Conservation (phyloP, 2,888 invertebrate species). For the Hyles lineata region DNA sequence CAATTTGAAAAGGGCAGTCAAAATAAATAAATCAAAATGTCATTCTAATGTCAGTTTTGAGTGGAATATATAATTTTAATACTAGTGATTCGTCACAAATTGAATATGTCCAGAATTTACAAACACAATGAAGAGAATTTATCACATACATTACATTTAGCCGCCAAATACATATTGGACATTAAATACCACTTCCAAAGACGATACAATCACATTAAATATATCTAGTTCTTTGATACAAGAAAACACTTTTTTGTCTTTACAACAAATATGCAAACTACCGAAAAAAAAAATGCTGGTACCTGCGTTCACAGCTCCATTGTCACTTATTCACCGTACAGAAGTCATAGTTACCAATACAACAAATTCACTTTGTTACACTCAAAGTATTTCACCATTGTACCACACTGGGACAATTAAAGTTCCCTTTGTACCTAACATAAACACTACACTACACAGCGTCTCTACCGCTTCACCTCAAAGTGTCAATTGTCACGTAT, state of each 20-base stretch:
- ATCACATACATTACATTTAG: constrained; percentile 23
- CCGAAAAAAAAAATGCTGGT: not conserved
- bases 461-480: constrained; percentile 48
- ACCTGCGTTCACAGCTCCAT: too few relatives aligned
- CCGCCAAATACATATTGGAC: constrained; percentile 10
- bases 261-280: constrained; percentile 36
- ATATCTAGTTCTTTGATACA: constrained; percentile 48
- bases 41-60: not conserved
- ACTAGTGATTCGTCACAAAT: not conserved
- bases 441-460: constrained; percentile 27
- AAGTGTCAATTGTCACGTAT: constrained; percentile 81
- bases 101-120: not conserved
- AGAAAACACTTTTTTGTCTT: constrained; percentile 48
- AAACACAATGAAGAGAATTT: constrained; percentile 3
- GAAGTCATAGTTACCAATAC: not conserved
- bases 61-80: not conserved
- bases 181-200: not conserved
- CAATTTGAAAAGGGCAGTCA: not conserved
- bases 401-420: not conserved
- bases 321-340: not conserved
- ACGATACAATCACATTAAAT: not conserved
- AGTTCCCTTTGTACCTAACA: not conserved
- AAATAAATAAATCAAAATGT: not conserved
- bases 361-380: not conserved
- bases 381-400: constrained; percentile 7